Percentiles rank a stretch among this genome's conserved stretches.
Evolutionary conservation across 2,888 invertebrate genomes (phyloP).

Genomic region (Drosophila fulvimacula): DNA sequence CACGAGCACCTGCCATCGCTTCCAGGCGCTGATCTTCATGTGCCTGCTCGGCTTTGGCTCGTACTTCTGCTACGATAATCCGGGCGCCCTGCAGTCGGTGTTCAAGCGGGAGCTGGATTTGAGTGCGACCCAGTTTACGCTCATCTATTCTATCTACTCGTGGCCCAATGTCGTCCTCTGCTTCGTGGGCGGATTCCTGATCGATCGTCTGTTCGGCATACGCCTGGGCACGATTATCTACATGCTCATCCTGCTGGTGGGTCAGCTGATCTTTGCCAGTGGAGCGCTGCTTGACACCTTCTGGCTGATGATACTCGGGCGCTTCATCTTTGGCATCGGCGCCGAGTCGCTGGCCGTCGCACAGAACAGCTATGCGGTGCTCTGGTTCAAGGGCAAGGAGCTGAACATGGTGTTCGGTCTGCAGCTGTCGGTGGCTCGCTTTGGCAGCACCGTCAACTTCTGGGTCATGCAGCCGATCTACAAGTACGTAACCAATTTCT

Average conservation of each 20-base stretch:
- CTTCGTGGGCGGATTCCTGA: slow-evolving; percentile 97
- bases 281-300: slow-evolving; percentile 93
- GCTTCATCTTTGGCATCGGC: slow-evolving; percentile 98
- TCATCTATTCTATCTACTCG: slow-evolving; percentile 96
- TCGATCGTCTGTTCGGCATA: slow-evolving; percentile 97
- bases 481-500: slow-evolving; percentile 89
- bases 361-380: slow-evolving; percentile 98
- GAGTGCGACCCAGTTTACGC: slow-evolving; percentile 92
- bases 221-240: slow-evolving; percentile 96
- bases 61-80: slow-evolving; percentile 99
- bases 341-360: slow-evolving; percentile 98
- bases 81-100: slow-evolving; percentile 94
- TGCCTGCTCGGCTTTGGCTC: slow-evolving; percentile 98
- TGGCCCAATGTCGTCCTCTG: slow-evolving; percentile 99
- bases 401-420: slow-evolving; percentile 99
- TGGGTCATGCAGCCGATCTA: slow-evolving; percentile 96
- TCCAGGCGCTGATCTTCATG: slow-evolving; percentile 95
- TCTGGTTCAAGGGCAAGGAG: slow-evolving; percentile 99
- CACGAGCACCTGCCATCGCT: slow-evolving; percentile 90
- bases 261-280: slow-evolving; percentile 94
- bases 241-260: slow-evolving; percentile 93
- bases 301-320: slow-evolving; percentile 96
- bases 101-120: slow-evolving; percentile 92
- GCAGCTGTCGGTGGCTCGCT: slow-evolving; percentile 96
- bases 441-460: slow-evolving; percentile 98